Evolutionary conservation across 2,888 invertebrate species (phyloP), one percentile per base, ranked within the genome.

Genomic region (Ennomos quercinarius): DNA sequence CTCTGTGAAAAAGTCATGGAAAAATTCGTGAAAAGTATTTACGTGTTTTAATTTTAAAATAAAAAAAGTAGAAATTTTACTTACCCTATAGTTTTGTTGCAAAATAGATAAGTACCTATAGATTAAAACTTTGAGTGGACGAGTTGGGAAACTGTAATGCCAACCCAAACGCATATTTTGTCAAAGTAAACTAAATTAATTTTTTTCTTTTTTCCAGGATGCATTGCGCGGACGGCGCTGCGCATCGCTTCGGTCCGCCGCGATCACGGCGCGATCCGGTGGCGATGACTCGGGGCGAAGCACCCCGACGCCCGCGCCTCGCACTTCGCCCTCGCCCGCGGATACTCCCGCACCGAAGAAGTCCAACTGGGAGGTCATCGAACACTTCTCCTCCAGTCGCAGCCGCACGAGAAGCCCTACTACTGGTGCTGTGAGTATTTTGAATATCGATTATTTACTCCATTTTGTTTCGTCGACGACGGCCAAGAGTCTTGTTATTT

Each of bases 301-400:
- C 73, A 89, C 91, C 10, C 91, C 89, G 0, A 78, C 84, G 11
- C 84, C 88, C 9, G 84, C 86, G 78, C 87, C 79, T 43, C 91
- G 87, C 71, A 76, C 93, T 60, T 83, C 93, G 54, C 81, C 94
- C 64, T 89, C 94, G 13, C 94, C 95, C 44, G 94, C 94, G 0
- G 87, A 82, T 43, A 83, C 87, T 0, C 86, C 88, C 13, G 94
- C 94, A 2, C 94, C 95, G 3, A 95, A 95, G 84, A 97, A 97
- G 83, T 97, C 97, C 75, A 97, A 97, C 89, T 97, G 97, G 97
- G 97, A 97, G 84, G 97, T 97, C 71, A 97, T 97, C 76, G 97
- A 97, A 84, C 97, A 97, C 87, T 97, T 96, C 88, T 95, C 95
- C 60, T 94, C 94, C 35, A 94, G 91, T 76, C 93, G 93, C 66